Base-by-base conservation (phyloP, 2,113 vertebrate species). In the Octodon degus region DNA sequence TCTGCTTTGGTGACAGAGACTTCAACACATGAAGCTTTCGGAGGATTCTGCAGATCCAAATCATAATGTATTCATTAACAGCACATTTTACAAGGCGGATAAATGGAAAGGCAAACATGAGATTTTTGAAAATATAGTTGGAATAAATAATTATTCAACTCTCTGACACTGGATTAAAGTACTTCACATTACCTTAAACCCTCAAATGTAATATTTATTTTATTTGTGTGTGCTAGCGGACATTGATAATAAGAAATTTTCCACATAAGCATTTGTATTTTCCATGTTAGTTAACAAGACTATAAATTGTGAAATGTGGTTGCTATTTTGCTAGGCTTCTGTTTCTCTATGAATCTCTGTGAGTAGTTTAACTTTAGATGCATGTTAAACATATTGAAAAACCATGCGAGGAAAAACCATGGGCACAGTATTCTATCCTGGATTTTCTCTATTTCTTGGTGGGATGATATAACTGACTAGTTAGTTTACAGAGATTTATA, bases 301-400 rank as follows among this genome's bases (percentile, higher is more conserved):
- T 84, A 2, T 91, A 72, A 87, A 43, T 40, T 32, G 24, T 2
- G 65, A 60, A 37, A 40, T 30, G 27, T 9, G 2, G 24, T 13
- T 50, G 16, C 7, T 65, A 12, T 43, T 84, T 84, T n/a, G n/a
- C 47, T 68, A 50, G n/a, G 0, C 17, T 93, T 97, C 82, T 83
- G 24, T 63, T 94, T 93, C 70, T 87, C 74, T 65, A 37, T 92
- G 85, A 95, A 79, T 95, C 68, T 67, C 72, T 72, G 86, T 0
- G 9, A 90, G 90, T 68, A 80, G 4, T 77, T 86, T 37, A 95
- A 65, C 30, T 25, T 86, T 43, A 40, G 68, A 12, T 43, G 2
- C 58, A 87, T 63, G 87, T 68, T 50, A 87, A 81, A 25, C 34
- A 37, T 43, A n/a, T 86, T 68, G 67, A 89, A 89, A 80, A 60